A percentile compares a stretch with the other conserved stretches of the same genome.
Evolutionary conservation across 2,797 vertebrate species (phyloP).

Genomic region (Lophius americanus): DNA sequence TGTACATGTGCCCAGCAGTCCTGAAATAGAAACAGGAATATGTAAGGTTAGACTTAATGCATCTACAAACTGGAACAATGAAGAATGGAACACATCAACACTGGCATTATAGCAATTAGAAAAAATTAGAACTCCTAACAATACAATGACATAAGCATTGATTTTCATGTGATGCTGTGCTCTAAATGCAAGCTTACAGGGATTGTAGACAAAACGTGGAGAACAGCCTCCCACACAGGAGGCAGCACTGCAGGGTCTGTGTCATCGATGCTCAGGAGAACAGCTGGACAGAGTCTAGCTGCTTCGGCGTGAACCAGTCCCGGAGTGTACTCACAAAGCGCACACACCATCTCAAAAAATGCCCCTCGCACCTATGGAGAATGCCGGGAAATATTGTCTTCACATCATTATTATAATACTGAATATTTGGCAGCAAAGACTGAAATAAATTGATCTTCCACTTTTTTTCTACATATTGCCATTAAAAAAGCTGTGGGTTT

Average conservation of each 20-base stretch:
- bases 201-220: constrained; percentile 85
- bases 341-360: constrained; percentile 91
- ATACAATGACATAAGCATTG: neutral
- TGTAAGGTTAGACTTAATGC: neutral
- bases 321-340: constrained; percentile 88
- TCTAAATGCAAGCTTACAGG: constrained; percentile 79
- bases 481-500: too few species aligned
- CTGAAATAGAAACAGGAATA: constrained; percentile 68
- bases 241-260: constrained; percentile 92
- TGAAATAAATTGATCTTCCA: neutral
- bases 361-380: constrained; percentile 89
- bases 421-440: neutral
- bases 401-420: neutral
- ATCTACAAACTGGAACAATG: neutral
- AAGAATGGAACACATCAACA: neutral
- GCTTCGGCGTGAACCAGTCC: constrained; percentile 86
- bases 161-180: neutral
- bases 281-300: constrained; percentile 85
- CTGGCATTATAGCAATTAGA: neutral
- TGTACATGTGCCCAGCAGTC: constrained; percentile 95
- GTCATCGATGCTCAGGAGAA: constrained; percentile 93
- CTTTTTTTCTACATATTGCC: too few species aligned
- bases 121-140: neutral
- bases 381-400: neutral
- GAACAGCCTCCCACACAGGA: constrained; percentile 93